Evolutionary conservation across 1,140 invertebrate species (phyloP).

Genomic region (Temnothorax nylanderi): DNA sequence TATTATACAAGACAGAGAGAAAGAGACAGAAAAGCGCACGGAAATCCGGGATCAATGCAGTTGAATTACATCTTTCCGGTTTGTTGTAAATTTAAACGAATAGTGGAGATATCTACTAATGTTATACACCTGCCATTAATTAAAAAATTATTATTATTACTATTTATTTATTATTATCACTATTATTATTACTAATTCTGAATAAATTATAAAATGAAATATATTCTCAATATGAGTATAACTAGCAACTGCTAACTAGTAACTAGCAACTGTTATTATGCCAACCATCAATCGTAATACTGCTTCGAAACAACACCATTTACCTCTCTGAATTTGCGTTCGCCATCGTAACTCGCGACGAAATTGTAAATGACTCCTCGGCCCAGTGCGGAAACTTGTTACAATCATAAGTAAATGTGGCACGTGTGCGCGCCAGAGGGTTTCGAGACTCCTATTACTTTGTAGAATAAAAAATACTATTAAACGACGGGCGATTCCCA

Average conservation of each 20-base stretch:
- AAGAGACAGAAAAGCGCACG: background rate
- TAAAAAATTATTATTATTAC: background rate
- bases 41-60: background rate
- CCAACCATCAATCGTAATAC: background rate
- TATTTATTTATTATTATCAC: background rate
- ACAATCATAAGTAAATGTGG: conserved; percentile 34
- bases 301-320: background rate
- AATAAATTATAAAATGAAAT: conserved; percentile 8
- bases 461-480: conserved; percentile 43
- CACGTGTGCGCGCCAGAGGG: background rate
- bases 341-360: background rate
- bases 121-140: background rate
- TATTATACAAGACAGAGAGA: too few species aligned
- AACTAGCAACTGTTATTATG: background rate
- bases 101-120: background rate
- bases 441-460: background rate
- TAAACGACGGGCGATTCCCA: background rate
- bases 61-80: conserved; percentile 10
- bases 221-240: background rate
- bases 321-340: conserved; percentile 3
- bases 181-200: background rate
- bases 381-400: background rate
- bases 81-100: background rate
- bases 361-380: conserved; percentile 4
- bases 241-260: background rate